Percentiles rank a stretch among this genome's conserved stretches.
Evolutionary conservation across 2,888 invertebrate species (phyloP).

Genomic region (Orgyia antiqua): DNA sequence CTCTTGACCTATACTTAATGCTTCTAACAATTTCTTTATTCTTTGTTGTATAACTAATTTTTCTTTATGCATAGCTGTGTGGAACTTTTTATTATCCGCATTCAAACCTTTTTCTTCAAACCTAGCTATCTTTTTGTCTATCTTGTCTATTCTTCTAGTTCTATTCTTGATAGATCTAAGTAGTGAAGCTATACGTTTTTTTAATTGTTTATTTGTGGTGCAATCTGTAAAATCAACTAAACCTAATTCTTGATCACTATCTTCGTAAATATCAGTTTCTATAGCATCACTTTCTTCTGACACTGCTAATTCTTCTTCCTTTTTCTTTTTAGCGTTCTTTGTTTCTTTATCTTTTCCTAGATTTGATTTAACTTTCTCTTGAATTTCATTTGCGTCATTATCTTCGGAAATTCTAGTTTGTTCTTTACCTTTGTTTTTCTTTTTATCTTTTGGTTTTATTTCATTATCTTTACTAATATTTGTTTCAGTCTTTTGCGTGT

Average conservation of each 20-base stretch:
- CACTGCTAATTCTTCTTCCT: slow-evolving; percentile 9
- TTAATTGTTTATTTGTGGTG: slow-evolving; percentile 39
- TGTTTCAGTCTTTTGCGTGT: slow-evolving; percentile 6
- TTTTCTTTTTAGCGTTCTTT: slow-evolving; percentile 6
- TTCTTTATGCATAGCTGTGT: slow-evolving; percentile 57
- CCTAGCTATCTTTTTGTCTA: slow-evolving; percentile 43
- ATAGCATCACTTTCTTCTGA: slow-evolving; percentile 58
- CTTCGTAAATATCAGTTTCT: slow-evolving; percentile 51
- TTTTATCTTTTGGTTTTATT: slow-evolving; percentile 2
- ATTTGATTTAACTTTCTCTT: slow-evolving; percentile 1
- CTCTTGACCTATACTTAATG: slow-evolving; percentile 34
- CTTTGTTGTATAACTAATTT: slow-evolving; percentile 43
- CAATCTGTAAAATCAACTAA: slow-evolving; percentile 55
- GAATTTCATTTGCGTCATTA: neutral
- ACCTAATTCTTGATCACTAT: slow-evolving; percentile 43
- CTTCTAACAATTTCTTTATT: slow-evolving; percentile 38
- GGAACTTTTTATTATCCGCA: slow-evolving; percentile 49
- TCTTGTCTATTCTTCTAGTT: slow-evolving; percentile 31
- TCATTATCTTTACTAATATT: no score
- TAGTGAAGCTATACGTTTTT: slow-evolving; percentile 42
- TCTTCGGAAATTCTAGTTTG: slow-evolving; percentile 7
- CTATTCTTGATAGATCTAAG: slow-evolving; percentile 45
- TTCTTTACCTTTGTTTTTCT: slow-evolving; percentile 5
- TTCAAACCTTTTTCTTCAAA: slow-evolving; percentile 50
- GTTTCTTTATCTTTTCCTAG: neutral